A percentile compares a stretch with the other conserved stretches of the same genome.
Conservation (phyloP, 2,113 vertebrate genomes). For the Odobenus rosmarus region DNA sequence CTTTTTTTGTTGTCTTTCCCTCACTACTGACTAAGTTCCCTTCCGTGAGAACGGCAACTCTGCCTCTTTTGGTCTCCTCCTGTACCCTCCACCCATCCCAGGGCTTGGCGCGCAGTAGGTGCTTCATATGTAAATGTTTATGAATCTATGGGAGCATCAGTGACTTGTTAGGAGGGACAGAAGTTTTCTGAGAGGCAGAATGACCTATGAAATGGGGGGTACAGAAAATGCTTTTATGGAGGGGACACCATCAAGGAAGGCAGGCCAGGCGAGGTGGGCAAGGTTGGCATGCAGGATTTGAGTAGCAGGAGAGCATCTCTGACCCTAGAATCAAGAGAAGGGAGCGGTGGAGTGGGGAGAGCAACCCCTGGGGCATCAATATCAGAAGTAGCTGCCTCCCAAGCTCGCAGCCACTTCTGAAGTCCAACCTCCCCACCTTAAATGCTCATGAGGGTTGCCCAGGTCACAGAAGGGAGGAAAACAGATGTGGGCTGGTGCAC, state of each 20-base stretch:
- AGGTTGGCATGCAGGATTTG: no score
- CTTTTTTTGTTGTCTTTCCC: no score
- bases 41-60: rapidly evolving
- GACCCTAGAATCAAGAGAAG: no score
- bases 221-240: background rate
- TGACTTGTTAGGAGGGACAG: background rate
- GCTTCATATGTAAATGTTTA: rapidly evolving
- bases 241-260: background rate
- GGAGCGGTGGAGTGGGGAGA: background rate
- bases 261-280: background rate
- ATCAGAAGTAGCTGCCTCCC: rapidly evolving
- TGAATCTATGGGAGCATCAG: rapidly evolving
- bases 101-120: rapidly evolving
- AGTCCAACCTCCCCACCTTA: background rate
- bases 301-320: no score
- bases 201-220: rapidly evolving
- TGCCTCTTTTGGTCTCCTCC: background rate
- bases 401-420: background rate
- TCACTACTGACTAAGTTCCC: background rate
- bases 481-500: background rate
- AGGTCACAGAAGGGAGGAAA: background rate
- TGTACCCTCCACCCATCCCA: background rate
- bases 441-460: background rate
- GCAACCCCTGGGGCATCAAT: background rate
- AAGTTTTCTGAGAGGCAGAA: background rate